Percentiles rank a stretch among this genome's conserved stretches.
These are phyloP conservation scores for Sylvilagus bachmani DNA, from an alignment of 2,113 vertebrate genomes.

Conservation along the genomic window DNA sequence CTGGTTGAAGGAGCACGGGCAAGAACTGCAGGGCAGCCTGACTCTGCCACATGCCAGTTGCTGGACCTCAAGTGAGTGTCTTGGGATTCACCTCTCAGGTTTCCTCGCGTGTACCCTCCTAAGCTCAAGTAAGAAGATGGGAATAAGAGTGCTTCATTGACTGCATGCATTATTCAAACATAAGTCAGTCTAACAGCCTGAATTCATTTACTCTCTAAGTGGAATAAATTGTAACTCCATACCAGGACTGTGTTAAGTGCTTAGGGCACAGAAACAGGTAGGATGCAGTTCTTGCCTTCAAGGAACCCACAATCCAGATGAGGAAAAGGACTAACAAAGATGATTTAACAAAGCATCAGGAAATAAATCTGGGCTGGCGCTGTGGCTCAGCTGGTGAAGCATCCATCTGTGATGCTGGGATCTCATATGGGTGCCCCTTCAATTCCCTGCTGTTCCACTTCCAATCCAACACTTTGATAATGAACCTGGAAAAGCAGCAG, in stretches of 20 bases:
- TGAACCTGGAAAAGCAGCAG: no score
- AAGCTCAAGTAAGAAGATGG: neutral
- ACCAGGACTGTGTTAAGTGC: neutral
- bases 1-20: neutral
- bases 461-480: no score
- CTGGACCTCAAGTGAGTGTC: no score
- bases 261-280: neutral
- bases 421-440: no score
- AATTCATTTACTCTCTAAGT: neutral
- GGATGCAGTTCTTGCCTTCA: neutral
- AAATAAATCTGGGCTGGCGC: neutral
- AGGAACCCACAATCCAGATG: neutral
- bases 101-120: neutral
- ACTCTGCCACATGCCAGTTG: neutral
- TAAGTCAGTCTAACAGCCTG: neutral
- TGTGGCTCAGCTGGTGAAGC: no score
- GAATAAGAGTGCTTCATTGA: neutral
- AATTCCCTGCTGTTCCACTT: no score
- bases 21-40: neutral
- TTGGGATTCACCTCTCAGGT: neutral
- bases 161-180: neutral
- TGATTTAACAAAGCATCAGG: neutral
- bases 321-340: neutral
- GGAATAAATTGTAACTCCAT: neutral
- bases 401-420: no score